Conservation (phyloP, 1,140 invertebrate species). For the Caenorhabditis briggsae region DNA sequence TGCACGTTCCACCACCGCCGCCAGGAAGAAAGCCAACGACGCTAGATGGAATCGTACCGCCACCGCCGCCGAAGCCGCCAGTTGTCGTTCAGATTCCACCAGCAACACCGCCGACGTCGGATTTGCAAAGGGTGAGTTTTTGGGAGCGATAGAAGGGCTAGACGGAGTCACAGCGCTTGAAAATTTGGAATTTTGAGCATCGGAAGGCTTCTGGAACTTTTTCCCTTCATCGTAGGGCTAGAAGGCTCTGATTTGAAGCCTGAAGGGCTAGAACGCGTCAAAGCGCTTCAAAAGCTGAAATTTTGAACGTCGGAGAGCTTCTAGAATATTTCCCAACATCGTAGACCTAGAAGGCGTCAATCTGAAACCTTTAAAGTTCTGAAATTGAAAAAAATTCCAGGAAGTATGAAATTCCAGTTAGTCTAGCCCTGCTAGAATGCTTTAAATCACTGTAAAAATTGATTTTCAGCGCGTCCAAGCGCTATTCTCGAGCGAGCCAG, state of each 20-base stretch:
- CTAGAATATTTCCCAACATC: too few species aligned
- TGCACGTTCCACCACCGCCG: slow-evolving; percentile 4
- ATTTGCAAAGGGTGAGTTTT: slow-evolving; percentile 36
- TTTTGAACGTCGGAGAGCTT: too few species aligned
- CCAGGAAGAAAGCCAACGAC: slow-evolving; percentile 1
- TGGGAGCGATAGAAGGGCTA: not conserved
- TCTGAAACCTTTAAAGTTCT: not conserved
- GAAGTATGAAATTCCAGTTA: too few species aligned
- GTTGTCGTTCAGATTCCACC: not conserved
- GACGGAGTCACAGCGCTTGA: not conserved
- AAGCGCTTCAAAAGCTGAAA: too few species aligned
- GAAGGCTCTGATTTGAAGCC: too few species aligned
- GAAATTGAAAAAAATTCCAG: too few species aligned
- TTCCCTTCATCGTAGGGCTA: too few species aligned
- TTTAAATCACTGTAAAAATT: too few species aligned
- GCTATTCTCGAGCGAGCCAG: not conserved
- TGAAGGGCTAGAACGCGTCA: too few species aligned
- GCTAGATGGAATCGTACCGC: not conserved
- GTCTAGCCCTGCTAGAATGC: too few species aligned
- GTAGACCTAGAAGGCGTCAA: not conserved
- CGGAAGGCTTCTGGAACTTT: too few species aligned
- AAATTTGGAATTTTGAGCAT: too few species aligned
- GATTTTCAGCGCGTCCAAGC: slow-evolving; percentile 36
- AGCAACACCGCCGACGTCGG: not conserved
- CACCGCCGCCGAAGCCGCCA: not conserved